phyloP scores from a whole-genome alignment of 1,140 invertebrate species.

The Psilanteris sp. region DNA sequence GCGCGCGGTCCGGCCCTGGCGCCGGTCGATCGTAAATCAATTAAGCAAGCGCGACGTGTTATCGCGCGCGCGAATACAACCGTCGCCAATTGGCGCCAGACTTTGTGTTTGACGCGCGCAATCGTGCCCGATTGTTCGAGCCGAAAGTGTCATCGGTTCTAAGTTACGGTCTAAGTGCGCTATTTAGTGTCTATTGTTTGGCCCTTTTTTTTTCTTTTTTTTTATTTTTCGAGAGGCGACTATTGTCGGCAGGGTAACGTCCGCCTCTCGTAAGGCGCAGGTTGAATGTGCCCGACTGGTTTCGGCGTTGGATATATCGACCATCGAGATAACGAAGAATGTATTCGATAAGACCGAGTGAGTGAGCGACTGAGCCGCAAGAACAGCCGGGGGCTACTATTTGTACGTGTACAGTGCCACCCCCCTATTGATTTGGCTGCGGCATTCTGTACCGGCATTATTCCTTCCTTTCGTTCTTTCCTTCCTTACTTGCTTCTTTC shows the following conservation, averaged over 20 bases:
- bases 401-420: slow-evolving; percentile 50
- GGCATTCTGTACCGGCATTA: slow-evolving; percentile 48
- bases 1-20: too few relatives aligned
- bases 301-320: slow-evolving; percentile 43
- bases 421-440: slow-evolving; percentile 59
- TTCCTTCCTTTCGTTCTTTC: slow-evolving; percentile 30
- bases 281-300: slow-evolving; percentile 18
- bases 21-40: too few relatives aligned
- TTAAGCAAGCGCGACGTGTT: too few relatives aligned
- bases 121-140: too few relatives aligned
- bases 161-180: slow-evolving; percentile 10
- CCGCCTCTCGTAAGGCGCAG: slow-evolving; percentile 2
- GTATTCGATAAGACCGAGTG: slow-evolving; percentile 50
- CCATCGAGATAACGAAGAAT: slow-evolving; percentile 50
- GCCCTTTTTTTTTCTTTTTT: slow-evolving; percentile 26
- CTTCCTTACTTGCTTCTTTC: slow-evolving; percentile 38
- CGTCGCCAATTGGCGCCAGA: too few relatives aligned
- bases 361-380: slow-evolving; percentile 38
- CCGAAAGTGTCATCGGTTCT: too few relatives aligned
- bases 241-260: slow-evolving; percentile 7
- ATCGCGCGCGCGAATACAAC: too few relatives aligned
- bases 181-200: slow-evolving; percentile 36
- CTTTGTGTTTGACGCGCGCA: too few relatives aligned
- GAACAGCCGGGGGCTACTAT: slow-evolving; percentile 50
- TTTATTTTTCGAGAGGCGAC: too few relatives aligned